Conservation (phyloP, 2,797 vertebrate genomes). For the Amphiprion clarkii region DNA sequence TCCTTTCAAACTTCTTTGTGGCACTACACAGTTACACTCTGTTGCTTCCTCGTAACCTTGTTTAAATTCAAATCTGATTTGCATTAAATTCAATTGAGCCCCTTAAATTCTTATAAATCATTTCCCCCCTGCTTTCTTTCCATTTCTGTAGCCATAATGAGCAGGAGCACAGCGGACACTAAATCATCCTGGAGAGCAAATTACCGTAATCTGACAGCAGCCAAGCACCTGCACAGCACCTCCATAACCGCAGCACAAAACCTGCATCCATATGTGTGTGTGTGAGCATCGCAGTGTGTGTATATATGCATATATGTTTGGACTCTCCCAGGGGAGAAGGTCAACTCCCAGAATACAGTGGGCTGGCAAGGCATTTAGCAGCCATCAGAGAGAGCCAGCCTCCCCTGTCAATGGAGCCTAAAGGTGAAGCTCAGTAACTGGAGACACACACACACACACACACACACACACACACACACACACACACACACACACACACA, state of each 20-base stretch:
- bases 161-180: constrained; percentile 52
- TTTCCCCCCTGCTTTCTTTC: constrained; percentile 39
- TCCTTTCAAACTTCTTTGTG: constrained; percentile 18
- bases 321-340: constrained; percentile 43
- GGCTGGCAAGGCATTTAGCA: constrained; percentile 51
- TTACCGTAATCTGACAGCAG: constrained; percentile 74
- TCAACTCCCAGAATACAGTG: constrained; percentile 55
- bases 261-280: neutral
- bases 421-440: constrained; percentile 69
- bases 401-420: constrained; percentile 54
- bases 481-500: constrained; percentile 16
- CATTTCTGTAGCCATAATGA: constrained; percentile 56
- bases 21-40: constrained; percentile 6
- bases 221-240: constrained; percentile 64
- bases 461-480: constrained; percentile 13
- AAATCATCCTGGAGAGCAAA: constrained; percentile 74
- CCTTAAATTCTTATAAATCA: constrained; percentile 62
- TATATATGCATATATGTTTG: constrained; percentile 12
- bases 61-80: constrained; percentile 65
- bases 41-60: constrained; percentile 36
- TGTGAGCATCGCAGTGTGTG: neutral
- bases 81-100: constrained; percentile 66
- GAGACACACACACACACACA: constrained; percentile 17
- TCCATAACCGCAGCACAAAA: constrained; percentile 47
- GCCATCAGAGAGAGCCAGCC: constrained; percentile 42